These are phyloP conservation scores for Pipistrellus nathusii DNA, from an alignment of 2,797 vertebrate genomes.

Conservation along the genomic window DNA sequence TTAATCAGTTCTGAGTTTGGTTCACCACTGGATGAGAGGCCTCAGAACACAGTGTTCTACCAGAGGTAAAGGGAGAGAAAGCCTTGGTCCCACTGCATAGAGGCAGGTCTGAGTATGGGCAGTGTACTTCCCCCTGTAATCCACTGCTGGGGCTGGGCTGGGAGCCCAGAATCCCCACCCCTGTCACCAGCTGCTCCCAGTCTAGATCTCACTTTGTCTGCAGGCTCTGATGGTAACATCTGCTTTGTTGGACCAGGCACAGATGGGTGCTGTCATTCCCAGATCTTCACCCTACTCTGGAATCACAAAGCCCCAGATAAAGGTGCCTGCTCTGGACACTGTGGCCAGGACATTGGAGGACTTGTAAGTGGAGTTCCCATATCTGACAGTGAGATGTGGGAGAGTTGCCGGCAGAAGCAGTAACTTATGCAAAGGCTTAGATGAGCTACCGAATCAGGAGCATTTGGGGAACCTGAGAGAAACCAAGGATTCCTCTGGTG, in stretches of 20 bases:
- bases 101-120: not conserved
- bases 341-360: not conserved
- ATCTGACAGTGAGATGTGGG: not conserved
- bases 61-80: not conserved
- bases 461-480: not conserved
- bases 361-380: not conserved
- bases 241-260: not conserved
- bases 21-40: not conserved
- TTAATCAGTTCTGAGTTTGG: not conserved
- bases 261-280: not conserved
- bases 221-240: not conserved
- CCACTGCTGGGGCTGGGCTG: not conserved
- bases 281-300: not conserved
- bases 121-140: not conserved
- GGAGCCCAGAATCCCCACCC: rapidly evolving
- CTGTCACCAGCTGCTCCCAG: rapidly evolving
- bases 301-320: not conserved
- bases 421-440: not conserved
- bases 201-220: too few species aligned
- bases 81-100: not conserved
- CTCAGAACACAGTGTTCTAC: rapidly evolving
- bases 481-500: not conserved
- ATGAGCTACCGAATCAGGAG: not conserved
- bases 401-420: not conserved
- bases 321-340: not conserved